phyloP scores from a whole-genome alignment of 2,797 vertebrate genomes.

The Notolepis coatsorum region DNA sequence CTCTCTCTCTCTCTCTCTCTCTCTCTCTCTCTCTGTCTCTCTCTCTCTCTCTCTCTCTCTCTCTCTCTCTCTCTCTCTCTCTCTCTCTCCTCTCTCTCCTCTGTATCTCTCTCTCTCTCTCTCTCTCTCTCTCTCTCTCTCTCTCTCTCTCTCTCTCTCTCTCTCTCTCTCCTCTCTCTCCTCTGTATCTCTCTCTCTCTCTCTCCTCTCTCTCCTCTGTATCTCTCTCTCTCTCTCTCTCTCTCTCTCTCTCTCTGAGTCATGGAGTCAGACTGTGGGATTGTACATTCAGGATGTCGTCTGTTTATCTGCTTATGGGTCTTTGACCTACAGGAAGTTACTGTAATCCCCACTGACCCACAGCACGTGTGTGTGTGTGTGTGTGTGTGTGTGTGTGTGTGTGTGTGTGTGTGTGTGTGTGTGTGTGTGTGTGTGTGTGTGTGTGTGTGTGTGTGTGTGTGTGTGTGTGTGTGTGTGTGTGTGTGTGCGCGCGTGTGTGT shows the following conservation, averaged over 20 bases:
- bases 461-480: neutral
- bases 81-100: neutral
- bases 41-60: neutral
- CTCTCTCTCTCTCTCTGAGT: too few relatives aligned
- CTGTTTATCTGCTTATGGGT: conserved; percentile 36
- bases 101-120: too few relatives aligned
- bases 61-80: neutral
- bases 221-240: too few relatives aligned
- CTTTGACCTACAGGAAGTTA: conserved; percentile 8
- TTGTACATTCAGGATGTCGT: conserved; percentile 43
- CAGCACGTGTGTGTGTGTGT: neutral
- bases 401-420: conserved; percentile 8
- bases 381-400: conserved; percentile 5
- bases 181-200: too few relatives aligned
- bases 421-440: conserved; percentile 3
- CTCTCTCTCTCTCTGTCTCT: neutral
- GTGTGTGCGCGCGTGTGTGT: neutral
- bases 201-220: too few relatives aligned
- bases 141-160: too few relatives aligned
- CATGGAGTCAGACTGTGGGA: too few relatives aligned
- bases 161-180: too few relatives aligned
- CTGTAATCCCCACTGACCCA: neutral
- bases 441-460: neutral
- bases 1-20: neutral
- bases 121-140: too few relatives aligned